Conservation (phyloP, 2,113 vertebrate species). For the Brienomyrus longianalis region DNA sequence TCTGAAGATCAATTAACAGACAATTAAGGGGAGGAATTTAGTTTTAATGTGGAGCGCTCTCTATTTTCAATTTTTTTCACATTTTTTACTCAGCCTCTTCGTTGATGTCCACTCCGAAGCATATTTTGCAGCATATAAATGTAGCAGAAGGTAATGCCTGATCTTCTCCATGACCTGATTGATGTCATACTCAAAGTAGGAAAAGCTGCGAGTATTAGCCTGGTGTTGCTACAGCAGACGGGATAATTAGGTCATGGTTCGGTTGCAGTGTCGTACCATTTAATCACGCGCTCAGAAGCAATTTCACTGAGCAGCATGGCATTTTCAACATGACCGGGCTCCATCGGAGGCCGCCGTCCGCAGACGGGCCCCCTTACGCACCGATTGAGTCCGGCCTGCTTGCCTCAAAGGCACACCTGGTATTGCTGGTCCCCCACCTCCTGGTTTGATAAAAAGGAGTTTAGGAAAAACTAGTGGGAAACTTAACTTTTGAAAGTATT, state of each 20-base stretch:
- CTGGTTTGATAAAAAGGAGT: neutral
- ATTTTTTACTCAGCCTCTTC: neutral
- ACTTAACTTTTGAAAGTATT: neutral
- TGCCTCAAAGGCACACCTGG: neutral
- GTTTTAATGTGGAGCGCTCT: neutral
- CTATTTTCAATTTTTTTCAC: neutral
- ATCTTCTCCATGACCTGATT: neutral
- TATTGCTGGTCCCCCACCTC: neutral
- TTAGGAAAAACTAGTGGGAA: neutral
- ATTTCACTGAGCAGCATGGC: neutral
- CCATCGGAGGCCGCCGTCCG: neutral
- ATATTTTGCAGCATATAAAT: neutral
- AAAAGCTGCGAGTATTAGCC: neutral
- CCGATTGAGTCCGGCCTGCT: neutral
- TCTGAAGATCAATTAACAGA: neutral
- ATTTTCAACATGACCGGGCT: slow-evolving; percentile 16
- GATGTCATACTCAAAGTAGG: neutral
- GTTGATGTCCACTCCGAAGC: neutral
- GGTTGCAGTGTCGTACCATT: neutral
- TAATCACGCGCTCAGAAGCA: slow-evolving; percentile 7
- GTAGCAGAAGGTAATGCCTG: neutral
- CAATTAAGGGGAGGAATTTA: neutral
- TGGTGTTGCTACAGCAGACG: neutral
- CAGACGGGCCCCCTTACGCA: neutral
- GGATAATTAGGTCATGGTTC: slow-evolving; percentile 11